phyloP scores from a whole-genome alignment of 53 echinoderm and acorn worm genomes.

The Mesocentrotus franciscanus region DNA sequence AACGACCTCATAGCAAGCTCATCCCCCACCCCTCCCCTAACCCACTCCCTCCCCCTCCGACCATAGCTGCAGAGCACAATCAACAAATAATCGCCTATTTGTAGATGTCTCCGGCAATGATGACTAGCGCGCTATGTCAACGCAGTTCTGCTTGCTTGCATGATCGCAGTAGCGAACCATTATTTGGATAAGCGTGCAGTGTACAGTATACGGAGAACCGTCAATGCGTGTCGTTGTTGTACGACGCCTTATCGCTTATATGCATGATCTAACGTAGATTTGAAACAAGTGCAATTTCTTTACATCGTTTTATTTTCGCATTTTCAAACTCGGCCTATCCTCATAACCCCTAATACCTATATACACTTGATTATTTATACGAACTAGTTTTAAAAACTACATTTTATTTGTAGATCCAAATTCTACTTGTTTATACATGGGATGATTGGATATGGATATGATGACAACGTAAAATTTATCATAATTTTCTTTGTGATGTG shows the following conservation, averaged over 20 bases:
- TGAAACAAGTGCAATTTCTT: background rate
- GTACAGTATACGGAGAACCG: background rate
- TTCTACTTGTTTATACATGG: too few species aligned
- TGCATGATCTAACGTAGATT: background rate
- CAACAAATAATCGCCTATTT: constrained; percentile 31
- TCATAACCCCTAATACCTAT: too few species aligned
- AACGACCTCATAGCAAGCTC: too few species aligned
- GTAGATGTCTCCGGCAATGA: background rate
- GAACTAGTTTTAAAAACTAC: too few species aligned
- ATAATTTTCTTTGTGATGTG: too few species aligned
- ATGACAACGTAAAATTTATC: too few species aligned
- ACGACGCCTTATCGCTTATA: background rate
- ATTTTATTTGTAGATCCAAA: too few species aligned
- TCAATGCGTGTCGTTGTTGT: background rate
- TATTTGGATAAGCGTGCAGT: background rate
- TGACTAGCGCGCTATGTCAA: constrained; percentile 11
- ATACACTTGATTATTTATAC: too few species aligned
- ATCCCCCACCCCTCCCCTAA: background rate
- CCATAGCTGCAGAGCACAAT: background rate
- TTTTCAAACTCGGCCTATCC: too few species aligned
- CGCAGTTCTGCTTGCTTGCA: constrained; percentile 14
- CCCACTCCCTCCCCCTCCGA: background rate
- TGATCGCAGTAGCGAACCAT: background rate
- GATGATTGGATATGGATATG: too few species aligned
- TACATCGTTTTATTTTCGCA: background rate